Evolutionary conservation across 1,140 invertebrate species (phyloP), one percentile per base, ranked within the genome.

Genomic region (Hycleus cichorii): DNA sequence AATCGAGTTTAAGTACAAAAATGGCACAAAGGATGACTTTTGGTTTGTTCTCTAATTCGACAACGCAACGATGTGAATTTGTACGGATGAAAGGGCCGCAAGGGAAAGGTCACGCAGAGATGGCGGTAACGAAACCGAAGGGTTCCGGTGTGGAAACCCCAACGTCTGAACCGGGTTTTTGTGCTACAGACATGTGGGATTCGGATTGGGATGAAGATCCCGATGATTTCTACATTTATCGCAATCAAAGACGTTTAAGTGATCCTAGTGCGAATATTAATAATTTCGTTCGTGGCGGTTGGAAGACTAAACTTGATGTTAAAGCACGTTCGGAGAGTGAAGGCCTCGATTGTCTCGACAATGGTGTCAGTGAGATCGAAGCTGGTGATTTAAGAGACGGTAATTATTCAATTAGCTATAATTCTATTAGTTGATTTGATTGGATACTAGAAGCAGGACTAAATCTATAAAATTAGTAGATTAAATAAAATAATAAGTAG

Each of bases 51-150:
- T 88, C 86, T 49, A 84, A 83, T 46, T 81, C 84, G 25, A 81
- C 82, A 24, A 84, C 86, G 47, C 90, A 93, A 66, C 83, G 95
- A 64, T 90, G 95, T 65, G 96, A 98, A 78, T 99, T 97, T 79
- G 93, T 98, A 27, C 83, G 93, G 52, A 96, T 99, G 93, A 92
- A 95, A 76, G 96, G 96, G 50, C 95, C 96, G 9, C 85, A 89
- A 69, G 92, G 91, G 8, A 97, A 97, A 79, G 96, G 96, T 0
- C 91, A 95, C 75, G 95, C 95, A 0, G 96, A 99, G 79, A 95
- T 98, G 89, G 96, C 95, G 3, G 93, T 98, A 24, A 93, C 92
- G 3, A 87, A 95, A 74, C 85, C 92, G 62, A 88, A 93, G 80
- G 83, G 88, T 45, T 88, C 89, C 6, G 95, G 93, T 1, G 90